phyloP scores from a whole-genome alignment of 2,113 vertebrate species.

The Heterotis niloticus region DNA sequence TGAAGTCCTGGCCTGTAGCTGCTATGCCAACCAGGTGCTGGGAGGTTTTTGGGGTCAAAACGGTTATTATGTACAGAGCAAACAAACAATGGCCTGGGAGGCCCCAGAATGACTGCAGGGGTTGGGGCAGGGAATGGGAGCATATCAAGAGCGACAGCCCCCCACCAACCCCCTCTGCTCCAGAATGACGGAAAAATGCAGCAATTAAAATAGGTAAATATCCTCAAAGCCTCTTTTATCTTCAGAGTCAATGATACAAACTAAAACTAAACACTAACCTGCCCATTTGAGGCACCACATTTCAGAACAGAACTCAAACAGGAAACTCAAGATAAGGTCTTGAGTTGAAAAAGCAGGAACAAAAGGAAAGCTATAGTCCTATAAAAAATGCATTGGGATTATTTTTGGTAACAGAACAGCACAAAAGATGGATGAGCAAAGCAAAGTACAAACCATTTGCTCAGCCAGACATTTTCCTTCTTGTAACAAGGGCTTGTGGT shows the following conservation, averaged over 20 bases:
- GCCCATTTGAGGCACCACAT: not conserved
- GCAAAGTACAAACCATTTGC: no score
- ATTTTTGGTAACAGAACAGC: no score
- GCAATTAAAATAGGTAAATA: no score
- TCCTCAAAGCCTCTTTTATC: no score
- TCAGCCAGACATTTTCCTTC: no score
- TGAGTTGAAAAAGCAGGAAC: no score
- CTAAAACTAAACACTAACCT: not conserved
- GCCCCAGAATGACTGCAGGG: not conserved
- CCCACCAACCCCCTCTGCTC: not conserved
- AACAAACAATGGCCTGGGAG: not conserved
- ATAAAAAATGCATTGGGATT: no score
- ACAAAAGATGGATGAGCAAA: no score
- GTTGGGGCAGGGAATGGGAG: not conserved
- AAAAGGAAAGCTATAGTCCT: no score
- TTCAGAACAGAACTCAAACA: not conserved
- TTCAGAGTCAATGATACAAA: no score
- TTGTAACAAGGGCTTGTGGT: no score
- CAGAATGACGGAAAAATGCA: no score
- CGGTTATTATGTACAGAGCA: not conserved
- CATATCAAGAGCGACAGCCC: not conserved
- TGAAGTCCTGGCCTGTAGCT: not conserved
- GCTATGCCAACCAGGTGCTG: not conserved
- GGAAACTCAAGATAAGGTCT: not conserved
- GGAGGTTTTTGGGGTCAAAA: not conserved